Base-by-base conservation (phyloP, 2,888 invertebrate species). In the Ephialtes manifestator region DNA sequence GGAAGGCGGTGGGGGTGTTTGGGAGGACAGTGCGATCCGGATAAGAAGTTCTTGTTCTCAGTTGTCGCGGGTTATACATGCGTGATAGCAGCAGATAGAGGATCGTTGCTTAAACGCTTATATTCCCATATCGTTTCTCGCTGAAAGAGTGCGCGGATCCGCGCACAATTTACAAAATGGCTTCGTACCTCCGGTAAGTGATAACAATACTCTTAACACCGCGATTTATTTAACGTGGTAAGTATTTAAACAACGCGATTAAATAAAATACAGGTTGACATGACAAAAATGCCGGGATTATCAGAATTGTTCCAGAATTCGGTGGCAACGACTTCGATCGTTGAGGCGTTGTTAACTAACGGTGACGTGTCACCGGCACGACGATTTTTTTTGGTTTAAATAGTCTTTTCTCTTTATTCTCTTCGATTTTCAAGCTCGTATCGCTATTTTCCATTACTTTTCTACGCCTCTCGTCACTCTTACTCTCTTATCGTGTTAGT, bases 161-260 rank as follows among this genome's bases (percentile, higher is more conserved):
- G 77, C 82, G 55, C 78, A 67, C 71, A 67, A 53, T 86, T 84
- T 82, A 85, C 89, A 91, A 90, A 89, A 91, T 91, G 92, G 91
- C 91, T 88, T 86, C 92, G 85, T 88, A 88, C 71, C 85, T 90
- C 86, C 90, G 90, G 92, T 91, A 84, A 91, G 91, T 89, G 70
- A 78, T 74, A 88, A 78, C 79, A 83, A 24, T 51, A 48, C 39
- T 31, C 4, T 18, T 39, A 8, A 39, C 13, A 53, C 48, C 18
- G 15, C 13, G n/a, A 20, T 46, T 46, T 11, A 31, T 15, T 39
- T 28, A n/a, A 10, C 18, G 3, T n/a, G n/a, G n/a, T n/a, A 15
- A n/a, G 5, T 28, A 48, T 46, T 43, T 43, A 35, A 28, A 11
- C 71, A 63, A 58, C n/a, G 1, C n/a, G 70, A 43, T 13, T 4